A percentile compares a stretch with the other conserved stretches of the same genome.
Conservation (phyloP, 2,113 vertebrate genomes). For the Syngnathus scovelli region DNA sequence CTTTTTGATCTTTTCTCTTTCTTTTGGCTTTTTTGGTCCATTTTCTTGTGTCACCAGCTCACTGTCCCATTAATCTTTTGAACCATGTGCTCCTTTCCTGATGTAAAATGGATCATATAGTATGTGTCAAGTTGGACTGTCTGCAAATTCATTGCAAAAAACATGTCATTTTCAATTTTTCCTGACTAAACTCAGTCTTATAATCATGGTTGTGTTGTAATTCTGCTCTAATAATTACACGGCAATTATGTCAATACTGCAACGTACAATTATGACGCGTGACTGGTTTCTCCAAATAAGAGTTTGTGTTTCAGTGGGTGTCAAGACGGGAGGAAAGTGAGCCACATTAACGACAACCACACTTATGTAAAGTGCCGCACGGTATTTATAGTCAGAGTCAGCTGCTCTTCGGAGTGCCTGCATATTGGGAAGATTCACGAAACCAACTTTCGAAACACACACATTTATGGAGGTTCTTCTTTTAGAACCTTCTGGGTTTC, state of each 20-base stretch:
- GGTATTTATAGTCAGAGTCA: constrained; percentile 54
- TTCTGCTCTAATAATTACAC: neutral
- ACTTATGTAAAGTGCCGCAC: constrained; percentile 42
- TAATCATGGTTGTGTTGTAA: neutral
- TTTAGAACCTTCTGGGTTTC: too few species aligned
- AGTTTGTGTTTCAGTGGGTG: constrained; percentile 24
- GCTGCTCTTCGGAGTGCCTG: constrained; percentile 44
- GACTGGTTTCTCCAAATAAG: constrained; percentile 34
- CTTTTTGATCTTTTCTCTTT: constrained; percentile 44
- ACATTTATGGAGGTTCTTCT: neutral
- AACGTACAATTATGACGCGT: constrained; percentile 20
- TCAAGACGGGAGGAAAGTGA: constrained; percentile 22
- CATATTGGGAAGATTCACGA: constrained; percentile 40
- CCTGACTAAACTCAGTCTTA: neutral
- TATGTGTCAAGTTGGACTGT: constrained; percentile 9
- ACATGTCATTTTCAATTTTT: neutral
- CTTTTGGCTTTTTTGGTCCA: constrained; percentile 2
- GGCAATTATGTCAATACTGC: constrained; percentile 17
- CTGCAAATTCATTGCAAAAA: neutral
- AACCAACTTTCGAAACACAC: constrained; percentile 25
- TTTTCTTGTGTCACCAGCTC: constrained; percentile 11
- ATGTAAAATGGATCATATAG: constrained; percentile 15
- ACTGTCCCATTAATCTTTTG: constrained; percentile 12
- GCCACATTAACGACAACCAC: constrained; percentile 59
- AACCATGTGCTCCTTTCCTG: constrained; percentile 7